phyloP scores from a whole-genome alignment of 2,888 invertebrate species.

The Drosophila tripunctata region DNA sequence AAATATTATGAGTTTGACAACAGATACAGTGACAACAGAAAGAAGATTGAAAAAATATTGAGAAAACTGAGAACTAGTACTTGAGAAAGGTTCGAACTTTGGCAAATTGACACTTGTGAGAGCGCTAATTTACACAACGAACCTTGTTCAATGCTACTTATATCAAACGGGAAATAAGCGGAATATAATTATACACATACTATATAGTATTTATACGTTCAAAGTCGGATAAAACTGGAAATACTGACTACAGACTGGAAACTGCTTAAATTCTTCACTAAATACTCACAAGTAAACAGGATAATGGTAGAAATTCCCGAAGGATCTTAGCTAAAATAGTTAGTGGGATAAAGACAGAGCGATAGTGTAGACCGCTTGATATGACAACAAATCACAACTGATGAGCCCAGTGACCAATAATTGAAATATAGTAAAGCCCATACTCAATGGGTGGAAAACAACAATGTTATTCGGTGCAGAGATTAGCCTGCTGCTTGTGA shows the following conservation, averaged over 20 bases:
- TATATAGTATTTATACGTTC: neutral
- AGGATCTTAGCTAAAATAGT: conserved; percentile 8
- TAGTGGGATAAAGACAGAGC: neutral
- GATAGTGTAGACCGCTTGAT: neutral
- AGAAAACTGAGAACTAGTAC: neutral
- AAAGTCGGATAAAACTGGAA: neutral
- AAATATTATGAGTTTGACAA: conserved; percentile 7
- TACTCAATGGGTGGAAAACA: conserved; percentile 14
- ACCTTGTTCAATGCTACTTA: neutral
- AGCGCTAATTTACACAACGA: conserved; percentile 3
- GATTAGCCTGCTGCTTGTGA: conserved; percentile 14
- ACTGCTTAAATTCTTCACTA: neutral
- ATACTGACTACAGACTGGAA: neutral
- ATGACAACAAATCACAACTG: conserved; percentile 32
- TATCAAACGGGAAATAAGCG: neutral
- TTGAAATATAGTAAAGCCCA: neutral
- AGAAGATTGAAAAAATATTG: too few relatives aligned
- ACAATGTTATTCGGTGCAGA: conserved; percentile 6
- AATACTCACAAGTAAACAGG: conserved; percentile 10
- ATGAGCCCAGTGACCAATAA: conserved; percentile 13
- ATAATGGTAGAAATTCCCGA: neutral
- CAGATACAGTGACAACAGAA: conserved; percentile 13
- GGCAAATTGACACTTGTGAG: conserved; percentile 3
- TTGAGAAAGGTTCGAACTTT: conserved; percentile 10
- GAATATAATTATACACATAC: neutral